Conservation (phyloP, 2,888 invertebrate species). For the Noctua janthina region DNA sequence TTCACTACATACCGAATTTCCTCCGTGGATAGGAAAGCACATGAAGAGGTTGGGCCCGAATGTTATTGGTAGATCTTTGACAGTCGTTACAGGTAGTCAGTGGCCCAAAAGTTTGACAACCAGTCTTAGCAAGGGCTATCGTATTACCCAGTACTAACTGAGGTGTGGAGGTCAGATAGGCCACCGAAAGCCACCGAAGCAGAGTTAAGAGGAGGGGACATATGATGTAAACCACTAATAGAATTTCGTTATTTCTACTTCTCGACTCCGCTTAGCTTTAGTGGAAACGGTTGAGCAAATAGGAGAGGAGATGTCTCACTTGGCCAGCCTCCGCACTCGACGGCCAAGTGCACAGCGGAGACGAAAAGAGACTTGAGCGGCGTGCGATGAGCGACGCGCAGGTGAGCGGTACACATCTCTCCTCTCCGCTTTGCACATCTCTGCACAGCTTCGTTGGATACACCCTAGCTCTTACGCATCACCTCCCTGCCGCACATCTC, state of each 20-base stretch:
- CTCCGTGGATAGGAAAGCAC: not conserved
- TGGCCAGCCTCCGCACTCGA: not conserved
- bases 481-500: too few relatives aligned
- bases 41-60: not conserved
- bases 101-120: too few relatives aligned
- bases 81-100: not conserved
- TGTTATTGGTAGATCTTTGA: not conserved
- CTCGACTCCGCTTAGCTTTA: too few relatives aligned
- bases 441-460: not conserved
- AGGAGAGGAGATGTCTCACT: too few relatives aligned
- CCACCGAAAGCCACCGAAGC: too few relatives aligned
- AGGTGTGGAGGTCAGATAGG: not conserved
- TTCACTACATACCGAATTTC: not conserved
- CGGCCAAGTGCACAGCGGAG: not conserved
- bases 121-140: not conserved
- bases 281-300: too few relatives aligned
- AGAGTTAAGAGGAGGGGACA: too few relatives aligned
- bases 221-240: too few relatives aligned
- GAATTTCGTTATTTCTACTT: too few relatives aligned
- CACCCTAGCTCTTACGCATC: too few relatives aligned
- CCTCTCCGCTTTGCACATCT: not conserved
- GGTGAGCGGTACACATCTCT: not conserved
- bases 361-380: too few relatives aligned
- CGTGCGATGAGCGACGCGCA: not conserved
- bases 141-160: not conserved